Evolutionary conservation across 2,888 invertebrate genomes (phyloP), one percentile per base, ranked within the genome.

Genomic region (Allolobophora icterica): DNA sequence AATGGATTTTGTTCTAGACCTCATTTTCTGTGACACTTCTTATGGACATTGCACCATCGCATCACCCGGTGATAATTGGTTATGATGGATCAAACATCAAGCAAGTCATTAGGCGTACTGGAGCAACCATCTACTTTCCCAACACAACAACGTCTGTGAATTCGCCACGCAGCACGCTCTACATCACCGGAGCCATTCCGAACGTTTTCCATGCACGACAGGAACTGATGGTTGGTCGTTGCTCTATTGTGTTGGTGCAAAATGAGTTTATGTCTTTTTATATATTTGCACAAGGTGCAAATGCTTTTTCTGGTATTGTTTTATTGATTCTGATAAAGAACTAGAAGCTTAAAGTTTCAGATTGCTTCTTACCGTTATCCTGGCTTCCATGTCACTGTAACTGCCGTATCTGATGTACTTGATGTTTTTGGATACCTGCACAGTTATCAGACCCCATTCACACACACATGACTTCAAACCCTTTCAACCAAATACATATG

Each of bases 71-170:
- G 93, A 98, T 99, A 8, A 96, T 98, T 92, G 98, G 98, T 0
- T 97, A 97, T 91, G 97, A 97, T 90, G 96, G 96, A 40, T 94
- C 95, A 92, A 96, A 96, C 93, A 96, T 96, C 92, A 95, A 96
- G 93, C 94, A 97, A 92, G 98, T 98, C 93, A 99, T 99, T 99
- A 97, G 98, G 94, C 98, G 98, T 94, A 99, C 99, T 0, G 97
- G 97, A 38, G 99, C 99, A 94, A 99, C 99, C 95, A 99, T 99
- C 93, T 99, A 99, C 96, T 99, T 99, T 96, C 99, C 99, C 89
- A 89, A 91, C 83, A 45, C 89, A 99, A 99, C 95, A 98, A 98
- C 89, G 99, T 99, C 93, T 94, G 93, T n/a, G 93, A 94, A 30
- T 94, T 94, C n/a, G 21, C 91, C 15, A 33, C 91, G 24, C 45